Percentiles rank a stretch among this genome's conserved stretches.
Conservation (phyloP, 2,113 vertebrate genomes). For the Chamaetylas fuelleborni region DNA sequence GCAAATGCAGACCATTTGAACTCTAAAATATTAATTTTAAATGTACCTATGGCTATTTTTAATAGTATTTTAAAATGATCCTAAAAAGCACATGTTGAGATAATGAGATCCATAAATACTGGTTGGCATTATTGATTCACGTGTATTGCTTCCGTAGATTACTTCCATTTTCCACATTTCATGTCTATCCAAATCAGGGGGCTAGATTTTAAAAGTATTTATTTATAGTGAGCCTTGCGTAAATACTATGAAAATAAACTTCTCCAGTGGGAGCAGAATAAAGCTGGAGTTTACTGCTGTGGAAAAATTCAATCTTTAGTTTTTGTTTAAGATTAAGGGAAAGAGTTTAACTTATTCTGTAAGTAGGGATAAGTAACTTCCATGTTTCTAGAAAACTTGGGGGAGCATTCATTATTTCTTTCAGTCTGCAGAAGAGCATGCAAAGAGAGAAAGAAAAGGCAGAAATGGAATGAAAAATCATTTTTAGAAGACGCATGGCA, state of each 20-base stretch:
- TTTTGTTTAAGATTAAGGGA: background rate
- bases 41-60: slow-evolving; percentile 61
- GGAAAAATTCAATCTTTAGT: background rate
- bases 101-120: slow-evolving; percentile 68
- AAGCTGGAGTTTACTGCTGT: background rate
- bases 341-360: background rate
- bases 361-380: background rate
- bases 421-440: background rate
- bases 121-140: slow-evolving; percentile 60
- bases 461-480: background rate
- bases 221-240: background rate
- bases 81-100: slow-evolving; percentile 57
- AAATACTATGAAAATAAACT: background rate
- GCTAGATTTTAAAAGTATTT: slow-evolving; percentile 5
- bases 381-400: background rate
- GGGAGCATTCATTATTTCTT: background rate
- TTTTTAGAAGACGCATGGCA: background rate
- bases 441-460: background rate
- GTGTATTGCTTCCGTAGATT: slow-evolving; percentile 42
- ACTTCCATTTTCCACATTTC: slow-evolving; percentile 44
- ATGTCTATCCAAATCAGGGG: background rate
- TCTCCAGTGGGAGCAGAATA: background rate
- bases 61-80: slow-evolving; percentile 62
- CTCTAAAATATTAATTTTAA: slow-evolving; percentile 69
- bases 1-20: slow-evolving; percentile 57